Base-by-base conservation (phyloP, 1,140 invertebrate genomes). In the Pantala flavescens region DNA sequence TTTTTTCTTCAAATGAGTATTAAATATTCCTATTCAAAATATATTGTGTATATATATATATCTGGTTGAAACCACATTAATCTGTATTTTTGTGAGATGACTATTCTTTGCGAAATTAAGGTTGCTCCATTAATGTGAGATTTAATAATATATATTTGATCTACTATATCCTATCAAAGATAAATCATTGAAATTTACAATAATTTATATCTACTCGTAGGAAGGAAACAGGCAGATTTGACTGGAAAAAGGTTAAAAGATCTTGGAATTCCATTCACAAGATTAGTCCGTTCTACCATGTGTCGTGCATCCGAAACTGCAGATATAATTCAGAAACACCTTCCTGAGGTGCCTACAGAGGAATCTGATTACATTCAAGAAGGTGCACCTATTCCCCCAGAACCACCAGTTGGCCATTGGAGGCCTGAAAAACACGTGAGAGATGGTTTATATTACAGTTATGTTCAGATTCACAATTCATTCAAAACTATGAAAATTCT, bases 281-380 rank as follows among this genome's bases (percentile, higher is more conserved):
- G 85, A 23, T 84, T 98, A 55, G 84, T 96, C 0, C 87, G 89
- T 72, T 99, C 97, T 0, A 98, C 95, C 0, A 97, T 99, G 96
- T 90, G 89, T 0, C 84, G 98, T 77, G 97, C 97, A 0, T 89
- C 90, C 77, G 93, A 99, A 83, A 99, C 97, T 9, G 93, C 93
- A 0, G 84, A 88, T 21, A 89, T 98, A 19, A 97, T 98, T 78
- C 83, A 87, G 71, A 86, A 87, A 79, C 87, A 87, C 80, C 81
- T 93, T 73, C 82, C 86, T 11, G 80, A 82, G 76, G 79, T 90
- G 71, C 82, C 87, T 23, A 83, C 88, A 7, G 84, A 87, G 73
- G 85, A 90, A 77, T 90, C 90, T 80, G 87, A 91, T 76, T 84
- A 97, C 63, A 81, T 98, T n/a, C 88, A 94, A 80, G 96, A 98